Evolutionary conservation across 92 coral and sea anemone species (phyloP), one percentile per base, ranked within the genome.

Genomic region (Epizoanthus stellaris): DNA sequence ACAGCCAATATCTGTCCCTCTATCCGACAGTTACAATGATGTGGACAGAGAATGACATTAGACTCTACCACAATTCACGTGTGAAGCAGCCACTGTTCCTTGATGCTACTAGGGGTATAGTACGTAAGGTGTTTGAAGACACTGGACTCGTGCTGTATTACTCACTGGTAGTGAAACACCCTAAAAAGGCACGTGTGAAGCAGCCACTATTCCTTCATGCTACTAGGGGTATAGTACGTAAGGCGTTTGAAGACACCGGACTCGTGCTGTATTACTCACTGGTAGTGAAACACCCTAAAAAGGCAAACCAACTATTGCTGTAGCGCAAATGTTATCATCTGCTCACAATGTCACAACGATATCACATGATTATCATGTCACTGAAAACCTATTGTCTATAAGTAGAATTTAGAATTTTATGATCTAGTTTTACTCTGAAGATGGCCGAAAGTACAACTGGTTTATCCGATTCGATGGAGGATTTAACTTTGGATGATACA

Each of bases 401-500:
- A 23, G 25, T 23, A 23, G 25, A 23, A 23, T 23, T 23, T 23
- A 23, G 0, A 23, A 23, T 23, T 23, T 23, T 23, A 23, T 23
- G 25, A 30, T 30, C 36, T 30, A 30, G 36, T 30, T 30, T 30
- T 30, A 30, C 36, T 30, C 36, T 30, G 36, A 30, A 30, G 36
- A 30, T 30, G 36, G 1, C 36, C 1, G 36, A 30, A 30, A 30
- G 36, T 30, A 1, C 36, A 30, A 30, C 36, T 30, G 36, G 36
- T 30, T 30, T 30, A 30, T 30, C 36, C 2, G 36, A 30, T 1
- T 30, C 36, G 36, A 30, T 30, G 36, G 36, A 30, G 36, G 36
- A 30, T 30, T 30, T 80, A 73, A 73, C 74, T 73, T 16, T 84
- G 9, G 62, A 61, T 16, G 81, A 59, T n/a, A 57, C 13, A 0